A percentile compares a stretch with the other conserved stretches of the same genome.
These are phyloP conservation scores for Hyposoter didymator DNA, from an alignment of 2,888 invertebrate species.

Conservation along the genomic window DNA sequence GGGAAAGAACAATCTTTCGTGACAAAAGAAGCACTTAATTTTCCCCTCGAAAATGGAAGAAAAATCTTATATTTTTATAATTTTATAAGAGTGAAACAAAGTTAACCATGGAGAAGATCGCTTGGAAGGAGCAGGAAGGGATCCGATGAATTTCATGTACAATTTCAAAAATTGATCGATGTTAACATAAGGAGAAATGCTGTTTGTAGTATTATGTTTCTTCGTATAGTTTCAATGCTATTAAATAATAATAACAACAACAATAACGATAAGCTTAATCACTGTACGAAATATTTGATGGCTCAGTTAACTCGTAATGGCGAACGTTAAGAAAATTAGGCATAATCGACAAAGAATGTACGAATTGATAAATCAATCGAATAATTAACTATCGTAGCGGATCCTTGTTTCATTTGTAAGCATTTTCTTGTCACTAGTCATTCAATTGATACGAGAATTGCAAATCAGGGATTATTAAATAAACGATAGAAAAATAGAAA, in stretches of 20 bases:
- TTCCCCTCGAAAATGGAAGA: constrained; percentile 59
- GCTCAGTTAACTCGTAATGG: constrained; percentile 20
- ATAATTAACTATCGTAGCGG: constrained; percentile 4
- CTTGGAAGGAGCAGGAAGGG: constrained; percentile 11
- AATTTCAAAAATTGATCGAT: constrained; percentile 47
- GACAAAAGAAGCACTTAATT: constrained; percentile 42
- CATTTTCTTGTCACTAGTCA: constrained; percentile 66
- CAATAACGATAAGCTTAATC: constrained; percentile 8
- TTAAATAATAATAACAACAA: background rate
- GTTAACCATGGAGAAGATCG: constrained; percentile 8
- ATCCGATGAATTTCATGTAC: constrained; percentile 62
- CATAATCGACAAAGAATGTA: background rate
- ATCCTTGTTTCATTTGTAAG: constrained; percentile 37
- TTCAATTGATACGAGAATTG: constrained; percentile 60
- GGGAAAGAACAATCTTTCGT: background rate
- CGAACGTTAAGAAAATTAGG: constrained; percentile 15
- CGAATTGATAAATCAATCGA: constrained; percentile 11
- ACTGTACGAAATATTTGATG: constrained; percentile 6
- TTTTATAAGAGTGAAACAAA: constrained; percentile 67
- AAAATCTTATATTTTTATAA: constrained; percentile 69
- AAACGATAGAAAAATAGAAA: background rate
- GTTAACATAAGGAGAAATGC: constrained; percentile 26
- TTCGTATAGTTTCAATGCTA: constrained; percentile 45
- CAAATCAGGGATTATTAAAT: constrained; percentile 52
- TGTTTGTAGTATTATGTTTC: constrained; percentile 38